Conservation (phyloP, 2,888 invertebrate genomes). For the Panopea generosa region DNA sequence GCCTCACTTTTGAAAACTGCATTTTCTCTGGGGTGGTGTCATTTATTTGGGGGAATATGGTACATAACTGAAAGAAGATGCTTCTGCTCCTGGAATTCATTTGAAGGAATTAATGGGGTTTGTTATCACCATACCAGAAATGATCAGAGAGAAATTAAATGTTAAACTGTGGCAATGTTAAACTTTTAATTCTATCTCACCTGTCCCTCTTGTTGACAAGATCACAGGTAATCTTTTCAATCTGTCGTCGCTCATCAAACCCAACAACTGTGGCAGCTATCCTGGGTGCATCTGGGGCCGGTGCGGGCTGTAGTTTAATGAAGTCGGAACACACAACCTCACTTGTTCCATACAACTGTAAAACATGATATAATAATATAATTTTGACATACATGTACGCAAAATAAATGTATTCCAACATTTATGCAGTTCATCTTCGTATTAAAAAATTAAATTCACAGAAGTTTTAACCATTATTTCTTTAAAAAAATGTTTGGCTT, state of each 20-base stretch:
- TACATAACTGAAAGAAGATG: too few relatives aligned
- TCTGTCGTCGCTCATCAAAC: conserved; percentile 82
- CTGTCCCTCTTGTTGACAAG: conserved; percentile 84
- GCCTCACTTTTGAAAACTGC: too few relatives aligned
- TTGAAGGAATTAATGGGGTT: too few relatives aligned
- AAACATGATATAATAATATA: conserved; percentile 16
- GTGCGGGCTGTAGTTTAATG: conserved; percentile 79
- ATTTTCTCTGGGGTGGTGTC: too few relatives aligned
- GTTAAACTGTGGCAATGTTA: too few relatives aligned
- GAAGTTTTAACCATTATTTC: background rate
- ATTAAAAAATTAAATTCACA: background rate
- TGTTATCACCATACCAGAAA: too few relatives aligned
- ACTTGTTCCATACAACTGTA: conserved; percentile 83
- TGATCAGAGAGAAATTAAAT: too few relatives aligned
- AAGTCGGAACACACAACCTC: conserved; percentile 82
- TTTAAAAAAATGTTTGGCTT: too few relatives aligned
- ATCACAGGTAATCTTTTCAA: conserved; percentile 84
- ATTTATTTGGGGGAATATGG: too few relatives aligned
- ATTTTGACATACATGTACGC: background rate
- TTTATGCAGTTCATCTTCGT: background rate
- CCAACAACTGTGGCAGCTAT: conserved; percentile 83
- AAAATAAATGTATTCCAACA: background rate
- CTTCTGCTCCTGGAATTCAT: too few relatives aligned
- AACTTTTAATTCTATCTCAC: too few relatives aligned
- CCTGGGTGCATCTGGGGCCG: conserved; percentile 82